Base-by-base conservation (phyloP, 1,140 invertebrate genomes). In the Carcinoscorpius rotundicauda region DNA sequence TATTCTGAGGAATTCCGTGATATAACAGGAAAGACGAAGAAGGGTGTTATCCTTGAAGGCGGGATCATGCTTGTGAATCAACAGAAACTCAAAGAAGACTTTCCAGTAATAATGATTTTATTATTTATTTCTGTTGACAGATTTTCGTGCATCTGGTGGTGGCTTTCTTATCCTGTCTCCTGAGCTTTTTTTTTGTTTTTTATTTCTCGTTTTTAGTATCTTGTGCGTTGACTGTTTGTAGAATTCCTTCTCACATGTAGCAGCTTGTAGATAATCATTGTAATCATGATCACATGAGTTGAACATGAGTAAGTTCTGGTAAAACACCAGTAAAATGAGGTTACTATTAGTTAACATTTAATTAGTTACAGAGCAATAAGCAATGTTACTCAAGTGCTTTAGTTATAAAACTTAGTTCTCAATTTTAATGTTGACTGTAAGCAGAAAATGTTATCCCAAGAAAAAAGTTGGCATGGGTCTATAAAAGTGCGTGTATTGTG, bases 21-120 rank as follows among this genome's bases (percentile, higher is more conserved):
- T 80, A 96, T 96, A 81, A 78, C 79, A 66, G 76, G 76, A 52
- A 94, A 94, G 81, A 93, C 89, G 81, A 89, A 87, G 71, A 93
- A 93, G 83, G 88, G 91, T 78, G 68, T 69, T 56, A 82, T 91
- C 72, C 87, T 88, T 67, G 89, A 92, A 72, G 89, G 89, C 67
- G 88, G 87, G 75, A 97, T 98, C 78, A 97, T 91, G 64, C 85
- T 98, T 72, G 93, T 98, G 79, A 93, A 95, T 83, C 93, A 97
- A 78, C 86, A 93, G 73, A 87, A 89, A 66, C 93, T 97, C 74
- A 86, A 87, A 79, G 91, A 95, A 81, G 92, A 96, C 81, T 82
- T 93, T 83, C 90, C 92, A 87, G 89, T 91, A 88, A 84, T 29
- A 29, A 29, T 80, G 76, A 29, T 29, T 62, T 8, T 56, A 58